Conservation (phyloP, 2,113 vertebrate species). For the Australoheros scitulus region DNA sequence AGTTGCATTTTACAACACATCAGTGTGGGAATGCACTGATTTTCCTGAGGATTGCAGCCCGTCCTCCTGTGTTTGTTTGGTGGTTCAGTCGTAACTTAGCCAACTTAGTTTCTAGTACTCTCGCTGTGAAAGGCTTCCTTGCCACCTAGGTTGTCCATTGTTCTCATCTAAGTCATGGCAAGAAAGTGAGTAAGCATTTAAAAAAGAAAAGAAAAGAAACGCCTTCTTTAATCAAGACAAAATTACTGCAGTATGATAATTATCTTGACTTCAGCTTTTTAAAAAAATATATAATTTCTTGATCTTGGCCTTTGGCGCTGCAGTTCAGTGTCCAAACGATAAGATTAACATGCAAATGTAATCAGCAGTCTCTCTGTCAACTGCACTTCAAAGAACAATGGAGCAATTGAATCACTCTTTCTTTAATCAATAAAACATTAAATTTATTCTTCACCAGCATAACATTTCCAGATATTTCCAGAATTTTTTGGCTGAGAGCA, state of each 20-base stretch:
- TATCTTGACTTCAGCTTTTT: neutral
- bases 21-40: too few relatives aligned
- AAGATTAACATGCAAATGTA: conserved; percentile 32
- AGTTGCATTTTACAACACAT: too few relatives aligned
- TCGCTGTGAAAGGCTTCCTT: too few relatives aligned
- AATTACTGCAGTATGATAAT: neutral
- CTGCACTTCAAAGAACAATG: conserved; percentile 26
- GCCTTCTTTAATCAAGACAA: neutral
- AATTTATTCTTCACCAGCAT: conserved; percentile 3
- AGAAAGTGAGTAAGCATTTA: neutral
- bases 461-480: neutral
- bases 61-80: too few relatives aligned
- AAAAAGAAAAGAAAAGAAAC: neutral
- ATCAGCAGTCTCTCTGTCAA: conserved; percentile 15
- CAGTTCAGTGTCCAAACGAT: neutral
- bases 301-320: neutral
- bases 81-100: too few relatives aligned
- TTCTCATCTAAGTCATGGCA: neutral
- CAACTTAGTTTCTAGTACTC: too few relatives aligned
- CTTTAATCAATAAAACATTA: conserved; percentile 1
- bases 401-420: conserved; percentile 5
- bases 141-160: too few relatives aligned
- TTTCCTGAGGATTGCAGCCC: too few relatives aligned
- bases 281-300: conserved; percentile 2
- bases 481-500: conserved; percentile 1